Conservation (phyloP, 1,140 invertebrate genomes). For the Trigoniulus corallinus region DNA sequence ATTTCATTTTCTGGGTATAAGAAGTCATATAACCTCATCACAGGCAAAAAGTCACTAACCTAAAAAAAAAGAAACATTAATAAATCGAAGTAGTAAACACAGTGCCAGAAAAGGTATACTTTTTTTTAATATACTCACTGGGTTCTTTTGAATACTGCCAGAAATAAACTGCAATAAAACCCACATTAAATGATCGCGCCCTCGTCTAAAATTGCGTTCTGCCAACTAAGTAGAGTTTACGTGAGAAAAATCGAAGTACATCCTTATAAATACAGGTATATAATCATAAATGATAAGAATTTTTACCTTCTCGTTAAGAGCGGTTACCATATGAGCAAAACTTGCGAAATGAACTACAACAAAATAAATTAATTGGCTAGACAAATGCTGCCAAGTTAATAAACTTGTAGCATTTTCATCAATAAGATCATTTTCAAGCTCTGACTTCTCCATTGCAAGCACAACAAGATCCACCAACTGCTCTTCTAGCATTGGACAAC, state of each 20-base stretch:
- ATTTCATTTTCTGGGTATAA: constrained; percentile 83
- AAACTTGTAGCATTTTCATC: constrained; percentile 49
- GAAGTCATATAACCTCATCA: constrained; percentile 78
- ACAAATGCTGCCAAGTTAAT: constrained; percentile 82
- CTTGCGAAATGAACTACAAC: constrained; percentile 85
- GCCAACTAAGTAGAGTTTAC: constrained; percentile 38
- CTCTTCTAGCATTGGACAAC: constrained; percentile 77
- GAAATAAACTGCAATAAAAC: constrained; percentile 92
- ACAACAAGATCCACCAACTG: constrained; percentile 84
- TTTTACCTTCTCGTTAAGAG: constrained; percentile 63
- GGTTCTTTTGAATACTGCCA: constrained; percentile 87
- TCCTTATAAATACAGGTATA: not conserved
- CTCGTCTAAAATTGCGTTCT: constrained; percentile 62
- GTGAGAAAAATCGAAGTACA: not conserved
- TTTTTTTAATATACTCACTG: constrained; percentile 34
- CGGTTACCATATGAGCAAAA: constrained; percentile 79
- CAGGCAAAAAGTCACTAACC: constrained; percentile 73
- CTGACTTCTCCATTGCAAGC: constrained; percentile 76
- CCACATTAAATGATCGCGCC: constrained; percentile 93
- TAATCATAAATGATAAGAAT: not conserved
- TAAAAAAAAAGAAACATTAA: constrained; percentile 29
- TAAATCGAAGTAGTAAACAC: too few species aligned
- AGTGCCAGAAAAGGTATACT: too few species aligned
- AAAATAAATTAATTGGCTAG: constrained; percentile 89
- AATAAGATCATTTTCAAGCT: constrained; percentile 27